Base-by-base conservation (phyloP, 2,888 invertebrate genomes). In the Drosophila tanythrix region DNA sequence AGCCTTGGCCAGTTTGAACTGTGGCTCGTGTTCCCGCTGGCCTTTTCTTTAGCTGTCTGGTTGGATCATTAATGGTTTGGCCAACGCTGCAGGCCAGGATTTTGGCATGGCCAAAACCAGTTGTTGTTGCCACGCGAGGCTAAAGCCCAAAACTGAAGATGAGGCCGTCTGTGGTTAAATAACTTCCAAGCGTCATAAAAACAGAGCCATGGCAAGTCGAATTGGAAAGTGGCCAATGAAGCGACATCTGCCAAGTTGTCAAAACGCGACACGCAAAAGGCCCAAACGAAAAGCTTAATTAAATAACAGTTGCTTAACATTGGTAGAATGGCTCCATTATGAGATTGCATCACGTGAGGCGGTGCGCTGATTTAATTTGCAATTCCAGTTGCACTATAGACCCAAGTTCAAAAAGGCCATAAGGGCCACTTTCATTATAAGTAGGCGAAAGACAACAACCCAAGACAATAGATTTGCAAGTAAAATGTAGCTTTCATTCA, bases 371-470 rank as follows among this genome's bases (percentile, higher is more conserved):
- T 50, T 59, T 62, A 66, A 80, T 77, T 74, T 67, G 81, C 88
- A 74, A 63, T 62, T n/a, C n/a, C n/a, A 51, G 43, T 48, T 72
- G 76, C 76, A 82, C 70, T 72, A 38, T 55, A 66, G 63, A 67
- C 77, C 76, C 90, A 90, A 90, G 90, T 90, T 90, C 86, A 86
- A 81, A 68, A 72, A 65, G 79, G 72, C 77, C 83, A 83, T 66
- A 70, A 83, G 83, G 81, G 74, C 70, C 69, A 66, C 48, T 81
- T 71, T 48, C 40, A 51, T 43, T 69, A 61, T 67, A 70, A 68
- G 33, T 48, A 67, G 46, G 11, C 58, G 64, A 52, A 51, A 55
- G 35, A 21, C 57, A 57, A 18, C 35, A 68, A 33, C 38, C 64
- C 21, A 40, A 31, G 43, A 50, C 58, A 68, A 69, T 51, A 68